phyloP scores from a whole-genome alignment of 2,888 invertebrate genomes.

The Lasioglossum calceatum region DNA sequence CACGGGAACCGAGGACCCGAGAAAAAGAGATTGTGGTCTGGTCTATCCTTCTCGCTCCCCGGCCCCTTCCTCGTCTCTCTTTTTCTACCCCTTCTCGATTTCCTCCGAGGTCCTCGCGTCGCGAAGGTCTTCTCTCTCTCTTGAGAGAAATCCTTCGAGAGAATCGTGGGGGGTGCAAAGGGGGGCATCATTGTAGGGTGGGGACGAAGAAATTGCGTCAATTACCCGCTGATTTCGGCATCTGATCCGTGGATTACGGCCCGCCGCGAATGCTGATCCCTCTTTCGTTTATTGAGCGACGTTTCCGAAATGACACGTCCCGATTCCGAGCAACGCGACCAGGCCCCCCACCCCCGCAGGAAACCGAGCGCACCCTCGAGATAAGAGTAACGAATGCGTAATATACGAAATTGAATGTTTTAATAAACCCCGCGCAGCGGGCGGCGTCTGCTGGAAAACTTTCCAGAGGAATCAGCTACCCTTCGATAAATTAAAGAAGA shows the following conservation, averaged over 20 bases:
- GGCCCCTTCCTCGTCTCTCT: constrained; percentile 6
- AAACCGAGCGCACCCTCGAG: constrained; percentile 46
- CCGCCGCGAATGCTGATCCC: constrained; percentile 81
- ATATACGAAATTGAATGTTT: constrained; percentile 74
- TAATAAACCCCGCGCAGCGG: constrained; percentile 64
- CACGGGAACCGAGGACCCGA: constrained; percentile 53
- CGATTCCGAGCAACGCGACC: constrained; percentile 46
- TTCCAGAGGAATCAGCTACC: constrained; percentile 25
- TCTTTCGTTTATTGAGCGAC: constrained; percentile 79
- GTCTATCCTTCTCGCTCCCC: constrained; percentile 43
- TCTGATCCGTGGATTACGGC: constrained; percentile 80
- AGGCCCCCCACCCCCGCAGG: constrained; percentile 7
- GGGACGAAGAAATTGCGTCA: constrained; percentile 74
- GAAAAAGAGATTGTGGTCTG: constrained; percentile 69
- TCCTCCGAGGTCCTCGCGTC: constrained; percentile 3
- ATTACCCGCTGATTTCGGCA: constrained; percentile 83
- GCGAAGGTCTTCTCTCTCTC: constrained; percentile 11
- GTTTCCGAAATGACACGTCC: constrained; percentile 67
- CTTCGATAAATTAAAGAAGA: constrained; percentile 26
- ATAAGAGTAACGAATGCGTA: constrained; percentile 69
- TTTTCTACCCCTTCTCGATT: constrained; percentile 23
- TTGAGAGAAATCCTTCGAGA: constrained; percentile 49
- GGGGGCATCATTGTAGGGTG: background rate
- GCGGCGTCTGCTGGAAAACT: constrained; percentile 25
- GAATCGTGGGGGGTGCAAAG: constrained; percentile 11